Base-by-base conservation (phyloP, 1,140 invertebrate species). In the Brachystomella parvula region DNA sequence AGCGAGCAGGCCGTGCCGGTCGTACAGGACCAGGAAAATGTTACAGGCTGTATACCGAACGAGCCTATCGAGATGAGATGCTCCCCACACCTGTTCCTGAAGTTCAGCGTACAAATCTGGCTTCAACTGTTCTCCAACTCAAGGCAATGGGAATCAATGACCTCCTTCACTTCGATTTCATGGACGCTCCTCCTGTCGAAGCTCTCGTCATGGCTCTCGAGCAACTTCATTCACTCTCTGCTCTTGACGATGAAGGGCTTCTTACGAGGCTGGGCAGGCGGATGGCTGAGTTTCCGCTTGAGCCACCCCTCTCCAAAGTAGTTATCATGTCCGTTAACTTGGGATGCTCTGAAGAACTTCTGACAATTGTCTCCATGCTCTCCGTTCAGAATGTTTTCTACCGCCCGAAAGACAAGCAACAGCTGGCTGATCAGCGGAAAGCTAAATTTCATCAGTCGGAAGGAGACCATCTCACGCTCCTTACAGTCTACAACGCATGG, bases 121-220 rank as follows among this genome's bases (percentile, higher is more conserved):
- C 96, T 2, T 91, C 90, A 1, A 98, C 95, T 0, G 93, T 89
- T 19, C 78, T 99, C 2, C 94, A 98, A 72, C 77, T 99, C 0
- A 99, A 99, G 78, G 96, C 96, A 0, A 98, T 99, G 95, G 97
- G 97, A 3, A 99, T 99, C 59, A 99, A 99, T 78, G 96, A 99
- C 80, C 80, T 99, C n/a, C 78, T 99, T n/a, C 89, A 95, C 75
- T 99, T 99, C 79, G 96, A 99, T 81, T 99, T 99, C 78, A 99
- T 99, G 96, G 97, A 99, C 78, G 92, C 96, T 0, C 97, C 97
- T 12, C 96, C 96, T 0, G 92, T 96, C 9, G 93, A 96, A 77
- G 90, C 94, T 0, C 82, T 99, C 49, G 94, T 99, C 19, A 96
- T 97, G 86, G 97, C 97, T 3, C 81, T 99, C 66, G 95, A 98